A percentile compares a stretch with the other conserved stretches of the same genome.
Evolutionary conservation across 2,888 invertebrate genomes (phyloP).

Genomic region (Pollenia griseotomentosa): DNA sequence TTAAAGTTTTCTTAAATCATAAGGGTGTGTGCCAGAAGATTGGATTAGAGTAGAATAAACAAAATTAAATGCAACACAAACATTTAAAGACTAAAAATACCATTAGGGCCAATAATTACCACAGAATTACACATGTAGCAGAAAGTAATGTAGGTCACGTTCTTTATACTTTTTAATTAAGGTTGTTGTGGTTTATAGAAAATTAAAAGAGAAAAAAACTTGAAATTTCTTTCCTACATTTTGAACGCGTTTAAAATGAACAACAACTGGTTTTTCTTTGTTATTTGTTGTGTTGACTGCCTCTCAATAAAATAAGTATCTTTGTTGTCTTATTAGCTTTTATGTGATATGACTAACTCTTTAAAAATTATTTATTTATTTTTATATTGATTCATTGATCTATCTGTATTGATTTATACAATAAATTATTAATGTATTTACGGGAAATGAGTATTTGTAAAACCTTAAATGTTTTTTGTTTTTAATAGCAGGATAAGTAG

Average conservation of each 20-base stretch:
- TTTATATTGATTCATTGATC: background rate
- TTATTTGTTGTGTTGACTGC: slow-evolving; percentile 12
- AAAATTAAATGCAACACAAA: slow-evolving; percentile 26
- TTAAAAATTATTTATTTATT: slow-evolving; percentile 54
- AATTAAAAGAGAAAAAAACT: slow-evolving; percentile 26
- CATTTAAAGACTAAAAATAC: slow-evolving; percentile 3
- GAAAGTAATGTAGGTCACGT: slow-evolving; percentile 66
- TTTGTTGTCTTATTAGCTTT: background rate
- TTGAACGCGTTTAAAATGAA: slow-evolving; percentile 22
- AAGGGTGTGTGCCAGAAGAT: slow-evolving; percentile 51
- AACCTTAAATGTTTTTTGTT: too few relatives aligned
- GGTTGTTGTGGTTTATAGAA: slow-evolving; percentile 21
- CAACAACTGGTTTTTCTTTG: slow-evolving; percentile 49
- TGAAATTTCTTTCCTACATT: slow-evolving; percentile 39
- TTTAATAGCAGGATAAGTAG: too few relatives aligned
- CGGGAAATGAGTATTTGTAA: background rate
- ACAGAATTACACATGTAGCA: background rate
- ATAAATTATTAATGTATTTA: background rate
- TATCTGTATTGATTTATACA: background rate
- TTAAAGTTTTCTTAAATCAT: slow-evolving; percentile 25
- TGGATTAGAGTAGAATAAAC: background rate
- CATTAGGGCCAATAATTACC: background rate
- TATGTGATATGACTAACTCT: slow-evolving; percentile 52
- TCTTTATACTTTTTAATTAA: slow-evolving; percentile 50
- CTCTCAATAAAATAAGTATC: background rate